These are phyloP conservation scores for Argyresthia goedartella DNA, from an alignment of 2,888 invertebrate species.

Conservation along the genomic window DNA sequence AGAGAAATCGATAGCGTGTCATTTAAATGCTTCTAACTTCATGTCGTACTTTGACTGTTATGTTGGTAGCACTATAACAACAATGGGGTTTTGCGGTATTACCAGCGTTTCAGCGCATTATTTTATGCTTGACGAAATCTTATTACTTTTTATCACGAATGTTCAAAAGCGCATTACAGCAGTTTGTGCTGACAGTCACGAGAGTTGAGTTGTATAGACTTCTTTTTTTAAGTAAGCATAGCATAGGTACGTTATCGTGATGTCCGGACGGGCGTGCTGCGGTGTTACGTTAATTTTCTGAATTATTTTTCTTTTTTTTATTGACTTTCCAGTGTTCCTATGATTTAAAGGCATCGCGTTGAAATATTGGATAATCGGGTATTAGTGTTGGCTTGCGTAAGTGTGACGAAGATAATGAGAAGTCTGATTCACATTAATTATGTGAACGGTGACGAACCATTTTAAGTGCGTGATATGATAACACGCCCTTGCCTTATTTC, in stretches of 20 bases:
- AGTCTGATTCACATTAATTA: slow-evolving; percentile 62
- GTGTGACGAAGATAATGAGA: slow-evolving; percentile 37
- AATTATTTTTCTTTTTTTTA: slow-evolving; percentile 24
- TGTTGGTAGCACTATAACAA: slow-evolving; percentile 68
- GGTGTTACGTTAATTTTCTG: slow-evolving; percentile 28
- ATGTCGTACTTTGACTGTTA: slow-evolving; percentile 45
- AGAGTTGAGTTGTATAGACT: slow-evolving; percentile 53
- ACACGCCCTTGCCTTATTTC: slow-evolving; percentile 38
- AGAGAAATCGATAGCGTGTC: slow-evolving; percentile 20
- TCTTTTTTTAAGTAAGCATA: slow-evolving; percentile 51
- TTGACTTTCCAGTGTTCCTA: slow-evolving; percentile 18
- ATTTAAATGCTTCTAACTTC: slow-evolving; percentile 35
- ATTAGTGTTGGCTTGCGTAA: neutral
- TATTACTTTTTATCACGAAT: no score
- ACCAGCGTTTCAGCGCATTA: slow-evolving; percentile 34
- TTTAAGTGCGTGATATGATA: slow-evolving; percentile 61
- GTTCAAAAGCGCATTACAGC: slow-evolving; percentile 17
- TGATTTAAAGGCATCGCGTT: slow-evolving; percentile 12
- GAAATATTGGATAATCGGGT: neutral
- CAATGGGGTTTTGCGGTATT: slow-evolving; percentile 51
- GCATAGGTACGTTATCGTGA: slow-evolving; percentile 50
- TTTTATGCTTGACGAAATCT: no score
- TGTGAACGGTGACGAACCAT: slow-evolving; percentile 62
- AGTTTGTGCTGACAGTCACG: slow-evolving; percentile 19
- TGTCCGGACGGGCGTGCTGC: slow-evolving; percentile 37